Base-by-base conservation (phyloP, 2,888 invertebrate species). In the Vandiemenella viatica region DNA sequence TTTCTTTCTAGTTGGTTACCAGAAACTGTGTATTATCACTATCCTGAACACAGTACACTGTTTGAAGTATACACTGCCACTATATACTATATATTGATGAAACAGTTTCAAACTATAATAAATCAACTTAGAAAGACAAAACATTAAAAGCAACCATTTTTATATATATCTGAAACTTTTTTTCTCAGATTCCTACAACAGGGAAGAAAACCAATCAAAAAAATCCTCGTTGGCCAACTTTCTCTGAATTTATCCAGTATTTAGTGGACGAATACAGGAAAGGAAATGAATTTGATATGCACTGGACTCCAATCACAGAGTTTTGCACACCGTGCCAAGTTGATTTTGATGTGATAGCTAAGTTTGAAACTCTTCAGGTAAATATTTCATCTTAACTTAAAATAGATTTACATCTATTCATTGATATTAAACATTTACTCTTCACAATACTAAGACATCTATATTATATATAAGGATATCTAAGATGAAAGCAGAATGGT, bases 271-370 rank as follows among this genome's bases (percentile, higher is more conserved):
- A 82, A 54, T 75, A 78, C 51, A 70, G 68, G 57, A 72, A 70
- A 51, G 77, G 76, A 23, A 70, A 77, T 44, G 68, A 74, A 4
- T 69, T 86, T 55, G 87, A 89, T 63, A 88, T 88, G 85, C 88
- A 88, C 63, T 87, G 87, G 80, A 82, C 84, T n/a, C 85, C 88
- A 0, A 79, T 85, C 57, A 79, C 80, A 0, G 77, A 77, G 60
- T 87, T 88, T 64, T 89, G 88, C 63, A 87, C 88, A 23, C 88
- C 88, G 1, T 88, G 88, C 66, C 79, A 84, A 68, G 83, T 86
- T 58, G 75, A 81, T 61, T 85, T 87, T 60, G 82, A 85, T 62
- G 73, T 86, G 46, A 81, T 87, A 57, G 75, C 83, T 50, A 87
- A 87, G 68, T 87, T 85, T 58, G 87, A 87, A 65, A 86, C 86